Conservation (phyloP, 2,113 vertebrate genomes). For the Ondatra zibethicus region DNA sequence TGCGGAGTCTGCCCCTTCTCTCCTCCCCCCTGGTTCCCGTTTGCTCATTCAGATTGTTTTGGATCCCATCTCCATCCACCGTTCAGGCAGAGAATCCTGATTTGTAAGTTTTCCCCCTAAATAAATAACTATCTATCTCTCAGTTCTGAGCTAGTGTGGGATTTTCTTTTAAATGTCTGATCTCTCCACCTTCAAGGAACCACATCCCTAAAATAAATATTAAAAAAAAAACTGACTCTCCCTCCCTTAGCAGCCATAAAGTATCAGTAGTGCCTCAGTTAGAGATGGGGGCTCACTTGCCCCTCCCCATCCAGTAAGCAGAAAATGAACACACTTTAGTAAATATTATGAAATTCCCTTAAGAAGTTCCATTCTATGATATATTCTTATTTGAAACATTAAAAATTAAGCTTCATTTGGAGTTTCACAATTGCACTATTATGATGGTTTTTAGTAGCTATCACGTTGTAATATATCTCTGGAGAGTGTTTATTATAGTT, state of each 20-base stretch:
- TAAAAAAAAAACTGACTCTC: too few relatives aligned
- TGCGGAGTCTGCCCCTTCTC: too few relatives aligned
- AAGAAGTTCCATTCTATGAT: neutral
- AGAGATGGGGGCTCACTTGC: neutral
- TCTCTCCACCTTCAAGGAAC: too few relatives aligned
- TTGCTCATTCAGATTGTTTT: too few relatives aligned
- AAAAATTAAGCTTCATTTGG: constrained; percentile 46
- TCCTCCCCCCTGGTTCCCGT: too few relatives aligned
- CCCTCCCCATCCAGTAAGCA: neutral
- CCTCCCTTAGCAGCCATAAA: neutral
- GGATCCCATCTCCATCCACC: too few relatives aligned
- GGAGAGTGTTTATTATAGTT: constrained; percentile 69
- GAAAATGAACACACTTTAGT: constrained; percentile 2
- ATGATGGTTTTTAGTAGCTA: constrained; percentile 58
- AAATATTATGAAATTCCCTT: constrained; percentile 5
- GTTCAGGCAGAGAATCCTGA: too few relatives aligned
- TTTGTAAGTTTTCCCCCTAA: too few relatives aligned
- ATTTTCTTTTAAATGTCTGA: too few relatives aligned
- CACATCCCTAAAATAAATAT: neutral
- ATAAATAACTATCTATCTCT: too few relatives aligned
- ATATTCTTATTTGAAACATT: neutral
- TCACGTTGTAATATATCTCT: constrained; percentile 55
- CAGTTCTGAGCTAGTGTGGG: too few relatives aligned
- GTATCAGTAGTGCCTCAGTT: too few relatives aligned
- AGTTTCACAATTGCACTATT: constrained; percentile 43